phyloP scores from a whole-genome alignment of 1,140 invertebrate genomes.

The Drosophila tsacasi region DNA sequence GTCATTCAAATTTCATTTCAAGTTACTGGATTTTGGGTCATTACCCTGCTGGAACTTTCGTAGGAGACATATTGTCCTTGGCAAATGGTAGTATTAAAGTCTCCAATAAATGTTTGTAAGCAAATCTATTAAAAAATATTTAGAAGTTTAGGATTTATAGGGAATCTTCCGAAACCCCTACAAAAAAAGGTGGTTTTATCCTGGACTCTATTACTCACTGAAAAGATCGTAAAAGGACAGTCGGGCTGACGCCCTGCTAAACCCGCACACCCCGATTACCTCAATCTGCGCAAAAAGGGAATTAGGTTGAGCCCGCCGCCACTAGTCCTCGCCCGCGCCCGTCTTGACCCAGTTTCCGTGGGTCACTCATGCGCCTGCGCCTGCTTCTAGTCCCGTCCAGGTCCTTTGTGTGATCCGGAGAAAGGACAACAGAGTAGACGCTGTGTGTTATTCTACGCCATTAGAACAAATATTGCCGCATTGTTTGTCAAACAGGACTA shows the following conservation, averaged over 20 bases:
- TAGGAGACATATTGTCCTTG: too few species aligned
- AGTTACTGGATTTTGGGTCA: too few species aligned
- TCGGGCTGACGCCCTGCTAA: constrained; percentile 73
- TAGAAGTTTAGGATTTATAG: too few species aligned
- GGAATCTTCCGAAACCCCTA: too few species aligned
- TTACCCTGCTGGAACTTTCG: too few species aligned
- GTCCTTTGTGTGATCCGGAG: constrained; percentile 26
- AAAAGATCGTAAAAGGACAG: constrained; percentile 52
- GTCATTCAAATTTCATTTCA: too few species aligned
- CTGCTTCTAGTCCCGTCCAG: constrained; percentile 12
- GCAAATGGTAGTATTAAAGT: too few species aligned
- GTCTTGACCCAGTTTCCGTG: constrained; percentile 49
- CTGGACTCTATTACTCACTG: not conserved
- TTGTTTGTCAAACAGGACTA: constrained; percentile 85
- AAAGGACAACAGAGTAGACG: constrained; percentile 4
- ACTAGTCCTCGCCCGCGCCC: constrained; percentile 39
- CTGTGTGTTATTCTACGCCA: constrained; percentile 80
- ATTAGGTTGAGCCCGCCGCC: constrained; percentile 58
- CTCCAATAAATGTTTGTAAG: too few species aligned
- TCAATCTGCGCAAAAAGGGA: constrained; percentile 66
- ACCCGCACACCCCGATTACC: constrained; percentile 49
- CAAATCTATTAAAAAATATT: too few species aligned
- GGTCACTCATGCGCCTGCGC: constrained; percentile 40
- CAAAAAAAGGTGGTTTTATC: too few species aligned
- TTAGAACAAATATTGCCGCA: constrained; percentile 84